Conservation (phyloP, 2,888 invertebrate species). For the Pandemis corylana region DNA sequence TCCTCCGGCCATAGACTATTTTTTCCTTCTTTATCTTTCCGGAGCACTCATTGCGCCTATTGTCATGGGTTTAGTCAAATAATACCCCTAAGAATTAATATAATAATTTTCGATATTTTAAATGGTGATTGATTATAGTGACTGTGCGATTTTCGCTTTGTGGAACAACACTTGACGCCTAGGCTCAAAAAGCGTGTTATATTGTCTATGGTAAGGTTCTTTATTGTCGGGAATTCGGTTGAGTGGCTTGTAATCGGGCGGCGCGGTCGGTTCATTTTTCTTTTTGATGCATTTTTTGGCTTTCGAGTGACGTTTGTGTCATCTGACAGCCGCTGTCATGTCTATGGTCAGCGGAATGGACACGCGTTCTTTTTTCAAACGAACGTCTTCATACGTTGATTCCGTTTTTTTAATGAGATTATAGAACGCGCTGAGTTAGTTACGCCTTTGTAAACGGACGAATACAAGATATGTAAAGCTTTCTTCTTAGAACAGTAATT, state of each 20-base stretch:
- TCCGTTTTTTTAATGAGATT: conserved; percentile 17
- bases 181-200: conserved; percentile 50
- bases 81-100: conserved; percentile 79
- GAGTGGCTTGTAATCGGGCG: conserved; percentile 27
- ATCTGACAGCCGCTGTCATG: conserved; percentile 49
- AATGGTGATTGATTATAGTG: conserved; percentile 83
- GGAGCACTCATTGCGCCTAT: conserved; percentile 72
- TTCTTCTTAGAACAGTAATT: too few relatives aligned
- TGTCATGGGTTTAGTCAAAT: conserved; percentile 81
- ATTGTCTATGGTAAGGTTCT: conserved; percentile 54
- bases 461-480: too few relatives aligned
- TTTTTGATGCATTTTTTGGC: conserved; percentile 35
- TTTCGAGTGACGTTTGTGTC: conserved; percentile 46
- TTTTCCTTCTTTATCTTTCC: conserved; percentile 63
- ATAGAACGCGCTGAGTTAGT: background rate
- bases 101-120: conserved; percentile 79
- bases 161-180: conserved; percentile 54
- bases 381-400: conserved; percentile 46
- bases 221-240: conserved; percentile 41
- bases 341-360: conserved; percentile 44
- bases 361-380: conserved; percentile 40
- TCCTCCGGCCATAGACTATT: conserved; percentile 61
- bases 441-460: too few relatives aligned
- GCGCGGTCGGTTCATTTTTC: conserved; percentile 29
- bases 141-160: conserved; percentile 65